phyloP scores from a whole-genome alignment of 2,888 invertebrate genomes.

The Ectemnius continuus region DNA sequence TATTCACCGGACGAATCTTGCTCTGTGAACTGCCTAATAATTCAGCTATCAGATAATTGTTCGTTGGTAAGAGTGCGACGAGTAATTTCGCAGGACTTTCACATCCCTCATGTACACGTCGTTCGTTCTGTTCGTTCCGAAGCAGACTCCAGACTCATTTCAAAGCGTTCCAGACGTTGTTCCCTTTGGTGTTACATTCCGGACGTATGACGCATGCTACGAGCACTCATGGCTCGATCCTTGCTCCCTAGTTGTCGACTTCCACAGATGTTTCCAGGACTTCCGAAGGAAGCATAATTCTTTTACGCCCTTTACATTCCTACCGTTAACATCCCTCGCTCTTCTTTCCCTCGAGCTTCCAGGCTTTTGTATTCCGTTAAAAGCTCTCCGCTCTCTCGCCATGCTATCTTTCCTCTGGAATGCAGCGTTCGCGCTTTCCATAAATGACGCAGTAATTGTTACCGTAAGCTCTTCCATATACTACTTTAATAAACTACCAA shows the following conservation, averaged over 20 bases:
- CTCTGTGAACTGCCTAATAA: too few species aligned
- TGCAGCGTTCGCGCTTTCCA: slow-evolving; percentile 33
- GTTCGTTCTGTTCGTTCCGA: slow-evolving; percentile 13
- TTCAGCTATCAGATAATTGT: too few species aligned
- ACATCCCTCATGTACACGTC: slow-evolving; percentile 5
- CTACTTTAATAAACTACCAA: too few species aligned
- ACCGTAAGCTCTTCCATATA: background rate
- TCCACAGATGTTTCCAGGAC: slow-evolving; percentile 23
- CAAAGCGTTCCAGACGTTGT: slow-evolving; percentile 55
- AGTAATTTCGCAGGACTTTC: background rate
- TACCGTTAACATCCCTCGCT: too few species aligned
- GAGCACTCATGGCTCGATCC: slow-evolving; percentile 49
- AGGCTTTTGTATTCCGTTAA: too few species aligned
- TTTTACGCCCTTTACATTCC: background rate
- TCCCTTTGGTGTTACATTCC: slow-evolving; percentile 72
- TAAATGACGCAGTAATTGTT: slow-evolving; percentile 17
- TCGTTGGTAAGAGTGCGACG: too few species aligned
- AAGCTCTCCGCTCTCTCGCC: too few species aligned
- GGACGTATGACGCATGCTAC: slow-evolving; percentile 70
- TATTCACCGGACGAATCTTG: too few species aligned
- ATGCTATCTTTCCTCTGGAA: background rate
- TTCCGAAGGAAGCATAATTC: slow-evolving; percentile 22
- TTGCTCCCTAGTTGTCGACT: slow-evolving; percentile 38
- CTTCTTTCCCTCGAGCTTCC: too few species aligned
- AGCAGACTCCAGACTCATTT: slow-evolving; percentile 29